Evolutionary conservation across 2,113 vertebrate genomes (phyloP), one percentile per base, ranked within the genome.

Genomic region (Paedocypris sp.): DNA sequence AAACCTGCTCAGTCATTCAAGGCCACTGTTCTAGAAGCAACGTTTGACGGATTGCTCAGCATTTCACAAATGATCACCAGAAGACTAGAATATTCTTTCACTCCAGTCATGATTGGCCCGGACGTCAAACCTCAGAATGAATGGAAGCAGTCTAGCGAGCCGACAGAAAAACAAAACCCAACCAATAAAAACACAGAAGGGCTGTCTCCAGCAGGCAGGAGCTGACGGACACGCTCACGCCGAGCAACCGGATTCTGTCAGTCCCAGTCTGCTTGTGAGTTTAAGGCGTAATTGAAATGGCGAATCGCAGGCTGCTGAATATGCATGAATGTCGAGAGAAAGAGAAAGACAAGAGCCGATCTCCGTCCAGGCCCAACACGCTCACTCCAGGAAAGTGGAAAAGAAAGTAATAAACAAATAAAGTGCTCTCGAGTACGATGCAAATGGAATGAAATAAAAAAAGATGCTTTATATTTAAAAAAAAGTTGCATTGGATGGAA

Each of bases 241-340:
- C 3, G 4, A 60, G 8, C 4, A 25, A 46, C 36, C 25, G 20
- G 25, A 16, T 20, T 22, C 51, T 62, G 51, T 62, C 66, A 50
- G 35, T 39, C 33, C 29, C 12, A n/a, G 59, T 35, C 28, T 51
- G 28, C 29, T 12, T 5, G 15, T 38, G 35, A 39, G 15, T 58
- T 57, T 46, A 38, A 48, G 38, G 48, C 26, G 50, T 67, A 60
- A 67, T 47, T 20, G 58, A 60, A 57, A 52, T 26, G 18, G 32
- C 47, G 43, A 68, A 50, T 41, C 13, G 16, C 9, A 43, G 46
- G 23, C 33, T 49, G 36, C 59, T 62, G 58, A 68, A 68, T 47
- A 67, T 50, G 59, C 29, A 49, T 41, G 36, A 20, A 9, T 63
- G 60, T 60, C 56, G 36, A 41, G 48, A 50, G 43, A 28, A 51